These are phyloP conservation scores for Donacobius atricapilla DNA, from an alignment of 2,113 vertebrate genomes.

Conservation along the genomic window DNA sequence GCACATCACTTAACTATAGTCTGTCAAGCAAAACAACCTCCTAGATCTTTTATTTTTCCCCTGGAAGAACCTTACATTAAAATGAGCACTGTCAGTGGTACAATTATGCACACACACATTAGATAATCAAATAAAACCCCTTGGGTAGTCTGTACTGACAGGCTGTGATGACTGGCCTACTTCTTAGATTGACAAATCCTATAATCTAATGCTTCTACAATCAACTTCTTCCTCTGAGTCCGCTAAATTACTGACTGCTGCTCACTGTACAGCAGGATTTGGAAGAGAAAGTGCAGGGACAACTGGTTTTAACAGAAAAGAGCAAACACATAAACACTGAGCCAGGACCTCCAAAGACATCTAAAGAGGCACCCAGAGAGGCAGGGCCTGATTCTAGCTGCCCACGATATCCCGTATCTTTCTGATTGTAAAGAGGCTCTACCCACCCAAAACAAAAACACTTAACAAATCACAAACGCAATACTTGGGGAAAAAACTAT, in stretches of 20 bases:
- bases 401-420: background rate
- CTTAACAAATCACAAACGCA: background rate
- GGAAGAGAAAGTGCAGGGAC: background rate
- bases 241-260: background rate
- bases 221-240: background rate
- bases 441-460: background rate
- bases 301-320: background rate
- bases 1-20: background rate
- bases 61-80: background rate
- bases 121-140: background rate
- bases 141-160: background rate
- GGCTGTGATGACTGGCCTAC: background rate
- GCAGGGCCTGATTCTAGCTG: background rate
- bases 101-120: background rate
- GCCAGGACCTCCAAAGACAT: background rate
- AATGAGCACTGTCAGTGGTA: background rate
- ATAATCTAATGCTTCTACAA: background rate
- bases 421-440: background rate
- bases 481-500: background rate
- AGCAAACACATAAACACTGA: background rate
- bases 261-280: background rate
- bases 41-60: background rate
- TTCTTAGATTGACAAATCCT: background rate
- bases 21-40: background rate
- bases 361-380: background rate